A percentile compares a stretch with the other conserved stretches of the same genome.
Conservation (phyloP, 2,888 invertebrate species). For the Onthophagus sagittarius region DNA sequence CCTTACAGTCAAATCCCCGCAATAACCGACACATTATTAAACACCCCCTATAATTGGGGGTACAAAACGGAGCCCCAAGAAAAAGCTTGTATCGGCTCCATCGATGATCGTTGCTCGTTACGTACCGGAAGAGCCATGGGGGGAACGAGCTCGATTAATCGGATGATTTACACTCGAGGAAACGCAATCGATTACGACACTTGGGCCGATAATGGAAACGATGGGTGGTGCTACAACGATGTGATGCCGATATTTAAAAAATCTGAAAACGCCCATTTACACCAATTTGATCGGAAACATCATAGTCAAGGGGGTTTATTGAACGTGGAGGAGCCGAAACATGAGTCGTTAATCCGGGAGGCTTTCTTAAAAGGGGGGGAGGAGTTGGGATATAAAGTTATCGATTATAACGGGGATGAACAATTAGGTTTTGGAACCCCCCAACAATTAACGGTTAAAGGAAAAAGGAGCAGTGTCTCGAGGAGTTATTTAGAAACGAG, state of each 20-base stretch:
- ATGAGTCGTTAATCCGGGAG: constrained; percentile 23
- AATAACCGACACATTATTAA: constrained; percentile 40
- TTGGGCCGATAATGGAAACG: constrained; percentile 70
- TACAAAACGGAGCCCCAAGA: constrained; percentile 55
- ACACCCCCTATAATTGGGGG: constrained; percentile 56
- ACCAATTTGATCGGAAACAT: constrained; percentile 52
- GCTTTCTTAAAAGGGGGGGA: constrained; percentile 59
- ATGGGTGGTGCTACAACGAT: constrained; percentile 70
- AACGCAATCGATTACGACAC: constrained; percentile 68
- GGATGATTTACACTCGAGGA: constrained; percentile 76
- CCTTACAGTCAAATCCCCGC: constrained; percentile 47
- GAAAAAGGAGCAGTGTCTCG: constrained; percentile 64
- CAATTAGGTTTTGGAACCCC: constrained; percentile 60
- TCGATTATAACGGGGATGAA: constrained; percentile 60
- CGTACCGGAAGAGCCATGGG: constrained; percentile 71
- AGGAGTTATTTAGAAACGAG: constrained; percentile 62
- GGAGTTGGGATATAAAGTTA: constrained; percentile 57
- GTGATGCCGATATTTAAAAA: constrained; percentile 76
- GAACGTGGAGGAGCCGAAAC: constrained; percentile 48
- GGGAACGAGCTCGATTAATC: constrained; percentile 75
- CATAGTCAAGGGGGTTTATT: constrained; percentile 58
- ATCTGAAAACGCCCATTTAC: constrained; percentile 66
- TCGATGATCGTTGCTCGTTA: constrained; percentile 35
- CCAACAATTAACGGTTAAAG: constrained; percentile 63
- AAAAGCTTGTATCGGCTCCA: constrained; percentile 48